A percentile compares a stretch with the other conserved stretches of the same genome.
Evolutionary conservation across 2,113 vertebrate species (phyloP).

Genomic region (Saccopteryx bilineata): DNA sequence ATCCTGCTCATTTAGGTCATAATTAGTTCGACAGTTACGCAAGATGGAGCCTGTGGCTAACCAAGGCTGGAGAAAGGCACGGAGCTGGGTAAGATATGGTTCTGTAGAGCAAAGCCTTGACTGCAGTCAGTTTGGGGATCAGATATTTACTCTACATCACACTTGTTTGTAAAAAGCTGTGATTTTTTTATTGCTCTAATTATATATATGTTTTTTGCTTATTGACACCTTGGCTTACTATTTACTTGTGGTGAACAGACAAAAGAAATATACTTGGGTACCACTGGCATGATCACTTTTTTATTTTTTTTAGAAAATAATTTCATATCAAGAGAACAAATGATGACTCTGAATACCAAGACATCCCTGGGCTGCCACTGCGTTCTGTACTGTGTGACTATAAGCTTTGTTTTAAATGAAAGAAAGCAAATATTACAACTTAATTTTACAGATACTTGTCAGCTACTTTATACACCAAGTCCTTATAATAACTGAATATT

Average conservation of each 20-base stretch:
- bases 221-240: background rate
- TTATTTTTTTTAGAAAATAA: background rate
- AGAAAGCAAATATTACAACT: constrained; percentile 1
- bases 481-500: background rate
- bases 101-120: background rate
- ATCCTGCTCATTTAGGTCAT: background rate
- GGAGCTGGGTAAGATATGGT: background rate
- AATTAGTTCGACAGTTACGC: background rate
- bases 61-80: background rate
- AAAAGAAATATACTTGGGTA: background rate
- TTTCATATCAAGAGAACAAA: constrained; percentile 5
- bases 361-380: background rate
- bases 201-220: background rate
- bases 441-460: background rate
- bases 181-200: background rate
- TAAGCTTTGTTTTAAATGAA: background rate
- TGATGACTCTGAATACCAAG: background rate
- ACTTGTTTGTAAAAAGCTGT: background rate
- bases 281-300: background rate
- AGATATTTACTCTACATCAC: background rate
- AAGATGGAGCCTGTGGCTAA: background rate
- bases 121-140: background rate
- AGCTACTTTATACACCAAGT: background rate
- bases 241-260: background rate
- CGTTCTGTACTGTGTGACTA: background rate